Evolutionary conservation across 2,113 vertebrate genomes (phyloP).

Genomic region (Smithornis capensis): DNA sequence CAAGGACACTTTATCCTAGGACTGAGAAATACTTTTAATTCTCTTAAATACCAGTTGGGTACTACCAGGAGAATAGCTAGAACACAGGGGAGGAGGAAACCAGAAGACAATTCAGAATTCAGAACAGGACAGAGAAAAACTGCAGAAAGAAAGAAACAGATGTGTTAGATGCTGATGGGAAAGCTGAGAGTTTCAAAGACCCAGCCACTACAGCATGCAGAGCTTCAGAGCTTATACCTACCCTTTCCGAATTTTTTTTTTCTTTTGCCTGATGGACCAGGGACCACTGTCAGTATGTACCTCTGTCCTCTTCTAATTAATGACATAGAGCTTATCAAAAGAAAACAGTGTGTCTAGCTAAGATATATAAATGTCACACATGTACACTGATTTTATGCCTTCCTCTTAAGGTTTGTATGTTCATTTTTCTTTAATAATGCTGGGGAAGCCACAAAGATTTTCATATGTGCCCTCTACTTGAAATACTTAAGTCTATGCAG

Average conservation of each 20-base stretch:
- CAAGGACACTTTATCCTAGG: background rate
- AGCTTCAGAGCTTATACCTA: background rate
- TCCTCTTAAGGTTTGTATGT: background rate
- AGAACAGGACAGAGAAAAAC: conserved; percentile 11
- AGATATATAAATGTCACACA: background rate
- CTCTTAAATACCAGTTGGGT: background rate
- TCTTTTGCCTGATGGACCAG: background rate
- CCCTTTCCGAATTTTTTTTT: background rate
- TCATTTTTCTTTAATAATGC: background rate
- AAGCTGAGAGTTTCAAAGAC: background rate
- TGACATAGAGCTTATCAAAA: background rate
- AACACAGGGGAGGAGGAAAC: background rate
- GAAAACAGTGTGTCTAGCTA: background rate
- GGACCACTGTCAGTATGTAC: background rate
- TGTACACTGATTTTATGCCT: background rate
- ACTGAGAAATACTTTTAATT: background rate
- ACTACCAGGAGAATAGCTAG: background rate
- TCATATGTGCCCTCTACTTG: background rate
- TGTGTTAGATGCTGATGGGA: background rate
- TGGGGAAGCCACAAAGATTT: background rate
- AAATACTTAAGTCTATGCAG: background rate
- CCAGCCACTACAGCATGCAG: background rate
- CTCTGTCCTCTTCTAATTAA: background rate
- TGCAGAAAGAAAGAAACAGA: background rate
- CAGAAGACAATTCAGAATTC: background rate